Conservation (phyloP, 1,140 invertebrate genomes). For the Bombus haemorrhoidalis region DNA sequence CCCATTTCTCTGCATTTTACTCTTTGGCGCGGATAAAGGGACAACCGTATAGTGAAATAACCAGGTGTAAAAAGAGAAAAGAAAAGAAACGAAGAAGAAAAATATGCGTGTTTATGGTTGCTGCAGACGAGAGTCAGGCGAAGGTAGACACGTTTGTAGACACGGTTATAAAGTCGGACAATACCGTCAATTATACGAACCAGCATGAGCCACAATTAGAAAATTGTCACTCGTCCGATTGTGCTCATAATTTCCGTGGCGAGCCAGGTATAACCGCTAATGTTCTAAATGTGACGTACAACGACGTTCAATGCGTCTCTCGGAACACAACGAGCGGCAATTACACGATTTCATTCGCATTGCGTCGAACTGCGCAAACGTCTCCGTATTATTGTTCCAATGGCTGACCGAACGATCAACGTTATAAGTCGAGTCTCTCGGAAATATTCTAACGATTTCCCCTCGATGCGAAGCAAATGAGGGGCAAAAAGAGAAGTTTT, state of each 20-base stretch:
- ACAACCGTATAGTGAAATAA: too few species aligned
- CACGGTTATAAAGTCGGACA: not conserved
- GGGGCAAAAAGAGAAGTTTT: not conserved
- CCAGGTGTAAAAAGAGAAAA: too few species aligned
- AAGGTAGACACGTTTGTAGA: not conserved
- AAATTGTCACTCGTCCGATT: constrained; percentile 56
- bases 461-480: too few species aligned
- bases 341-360: constrained; percentile 2
- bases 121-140: not conserved
- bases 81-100: too few species aligned
- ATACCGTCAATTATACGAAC: constrained; percentile 33
- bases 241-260: constrained; percentile 36
- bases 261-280: not conserved
- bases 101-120: too few species aligned
- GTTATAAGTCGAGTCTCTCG: not conserved
- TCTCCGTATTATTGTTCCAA: not conserved
- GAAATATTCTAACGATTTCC: not conserved
- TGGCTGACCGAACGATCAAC: not conserved
- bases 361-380: not conserved
- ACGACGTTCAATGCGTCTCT: not conserved
- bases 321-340: not conserved
- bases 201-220: constrained; percentile 53
- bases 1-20: too few species aligned
- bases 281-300: not conserved
- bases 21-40: too few species aligned